A percentile compares a stretch with the other conserved stretches of the same genome.
phyloP scores from a whole-genome alignment of 1,140 invertebrate genomes.

The Physella acuta region DNA sequence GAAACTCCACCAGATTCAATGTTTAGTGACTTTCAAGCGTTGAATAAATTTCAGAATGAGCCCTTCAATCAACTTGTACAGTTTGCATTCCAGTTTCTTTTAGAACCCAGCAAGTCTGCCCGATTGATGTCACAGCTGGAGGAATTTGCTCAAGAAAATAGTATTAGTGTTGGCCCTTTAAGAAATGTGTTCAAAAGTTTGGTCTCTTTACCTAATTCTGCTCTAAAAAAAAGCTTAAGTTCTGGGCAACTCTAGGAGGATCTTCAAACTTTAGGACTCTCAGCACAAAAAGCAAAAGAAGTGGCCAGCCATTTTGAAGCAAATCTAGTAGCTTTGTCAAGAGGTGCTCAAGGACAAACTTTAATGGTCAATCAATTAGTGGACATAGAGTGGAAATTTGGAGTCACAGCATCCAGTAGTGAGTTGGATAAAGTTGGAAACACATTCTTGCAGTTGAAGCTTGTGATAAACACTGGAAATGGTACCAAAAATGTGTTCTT shows the following conservation, averaged over 20 bases:
- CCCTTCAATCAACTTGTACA: constrained; percentile 48
- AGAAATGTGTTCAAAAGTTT: constrained; percentile 58
- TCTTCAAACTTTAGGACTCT: constrained; percentile 49
- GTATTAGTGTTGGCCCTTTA: constrained; percentile 41
- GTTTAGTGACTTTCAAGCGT: constrained; percentile 53
- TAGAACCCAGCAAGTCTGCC: constrained; percentile 51
- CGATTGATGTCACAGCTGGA: constrained; percentile 50
- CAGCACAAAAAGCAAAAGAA: constrained; percentile 44
- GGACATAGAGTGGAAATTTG: constrained; percentile 62
- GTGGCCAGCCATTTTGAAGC: constrained; percentile 47
- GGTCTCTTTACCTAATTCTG: constrained; percentile 49
- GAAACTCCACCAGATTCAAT: constrained; percentile 55
- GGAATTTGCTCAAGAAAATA: constrained; percentile 52
- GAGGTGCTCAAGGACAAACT: constrained; percentile 52
- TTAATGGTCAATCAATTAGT: constrained; percentile 58
- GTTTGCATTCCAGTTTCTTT: constrained; percentile 51
- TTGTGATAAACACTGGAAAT: constrained; percentile 63
- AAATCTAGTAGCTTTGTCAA: constrained; percentile 48
- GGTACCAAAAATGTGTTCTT: constrained; percentile 60
- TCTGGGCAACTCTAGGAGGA: constrained; percentile 50
- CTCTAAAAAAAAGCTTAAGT: constrained; percentile 48
- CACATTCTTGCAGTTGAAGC: constrained; percentile 64
- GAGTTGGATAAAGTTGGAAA: constrained; percentile 65
- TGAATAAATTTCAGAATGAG: constrained; percentile 55
- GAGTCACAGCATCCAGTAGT: constrained; percentile 66